phyloP scores from a whole-genome alignment of 1,140 invertebrate genomes.

The Tenebrio molitor region DNA sequence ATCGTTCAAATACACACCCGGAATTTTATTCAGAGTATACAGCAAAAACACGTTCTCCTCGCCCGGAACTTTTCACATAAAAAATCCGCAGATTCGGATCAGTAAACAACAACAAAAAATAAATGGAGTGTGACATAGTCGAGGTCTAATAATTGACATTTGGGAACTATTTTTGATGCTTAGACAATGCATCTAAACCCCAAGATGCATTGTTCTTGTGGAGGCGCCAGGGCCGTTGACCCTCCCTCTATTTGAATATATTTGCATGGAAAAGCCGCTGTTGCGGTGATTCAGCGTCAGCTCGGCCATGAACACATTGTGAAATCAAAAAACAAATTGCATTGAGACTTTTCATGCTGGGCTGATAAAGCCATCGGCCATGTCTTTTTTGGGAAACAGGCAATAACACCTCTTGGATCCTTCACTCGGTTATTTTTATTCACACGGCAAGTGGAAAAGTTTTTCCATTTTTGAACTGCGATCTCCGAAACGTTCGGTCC shows the following conservation, averaged over 20 bases:
- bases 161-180: neutral
- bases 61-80: slow-evolving; percentile 6
- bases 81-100: neutral
- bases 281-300: slow-evolving; percentile 40
- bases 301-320: slow-evolving; percentile 40
- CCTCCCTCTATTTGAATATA: slow-evolving; percentile 41
- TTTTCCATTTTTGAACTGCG: too few species aligned
- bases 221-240: slow-evolving; percentile 30
- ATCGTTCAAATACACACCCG: slow-evolving; percentile 42
- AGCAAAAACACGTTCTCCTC: neutral
- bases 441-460: too few species aligned
- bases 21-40: slow-evolving; percentile 38
- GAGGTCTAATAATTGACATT: slow-evolving; percentile 7
- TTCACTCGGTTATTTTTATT: too few species aligned
- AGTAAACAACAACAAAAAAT: slow-evolving; percentile 14
- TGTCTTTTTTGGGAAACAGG: neutral
- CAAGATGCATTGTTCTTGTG: slow-evolving; percentile 25
- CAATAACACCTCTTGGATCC: too few species aligned
- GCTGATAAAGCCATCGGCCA: slow-evolving; percentile 7
- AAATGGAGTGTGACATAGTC: neutral
- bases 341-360: slow-evolving; percentile 33
- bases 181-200: neutral
- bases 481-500: too few species aligned
- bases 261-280: slow-evolving; percentile 41
- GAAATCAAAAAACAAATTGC: slow-evolving; percentile 40